Base-by-base conservation (phyloP, 2,888 invertebrate genomes). In the Thyatira batis region DNA sequence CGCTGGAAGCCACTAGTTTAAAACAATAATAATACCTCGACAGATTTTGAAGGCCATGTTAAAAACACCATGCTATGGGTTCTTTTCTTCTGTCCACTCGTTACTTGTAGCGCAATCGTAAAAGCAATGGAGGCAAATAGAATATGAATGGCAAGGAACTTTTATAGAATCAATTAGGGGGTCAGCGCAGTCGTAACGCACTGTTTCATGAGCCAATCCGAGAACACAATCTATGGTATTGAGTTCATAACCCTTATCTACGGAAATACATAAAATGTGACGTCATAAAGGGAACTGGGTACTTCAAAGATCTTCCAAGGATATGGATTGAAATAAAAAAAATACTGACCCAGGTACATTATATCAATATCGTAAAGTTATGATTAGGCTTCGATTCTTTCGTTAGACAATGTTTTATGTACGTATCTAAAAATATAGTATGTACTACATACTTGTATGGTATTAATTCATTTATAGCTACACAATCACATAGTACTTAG, bases 121-220 rank as follows among this genome's bases (percentile, higher is more conserved):
- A 55, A 57, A 58, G 51, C 52, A 53, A 60, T 56, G 58, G 60
- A 56, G 49, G 58, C 20, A 50, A 59, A 59, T 43, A 50, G 52
- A 65, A 65, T 60, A 61, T 60, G 61, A 63, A 60, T 63, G 63
- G 61, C 59, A 53, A 23, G 59, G 33, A 27, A 54, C 53, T 53
- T 56, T 63, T 58, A 65, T 61, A 52, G 58, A 62, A 65, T 68
- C 67, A 66, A 65, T 65, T 63, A 59, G 50, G 55, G 45, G 55
- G 63, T 58, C 61, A 57, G 48, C 54, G 54, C 45, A 48, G 54
- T 49, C 51, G 54, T 50, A 51, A 45, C 51, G 57, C 45, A 44
- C 39, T 50, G 45, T 55, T 60, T 58, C 54, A 57, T 50, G 55
- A 49, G 28, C 45, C 23, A 44, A 43, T 43, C 20, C 6, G 45